A percentile compares a stretch with the other conserved stretches of the same genome.
Conservation (phyloP, 2,888 invertebrate species). For the Eucriotettix oculatus region DNA sequence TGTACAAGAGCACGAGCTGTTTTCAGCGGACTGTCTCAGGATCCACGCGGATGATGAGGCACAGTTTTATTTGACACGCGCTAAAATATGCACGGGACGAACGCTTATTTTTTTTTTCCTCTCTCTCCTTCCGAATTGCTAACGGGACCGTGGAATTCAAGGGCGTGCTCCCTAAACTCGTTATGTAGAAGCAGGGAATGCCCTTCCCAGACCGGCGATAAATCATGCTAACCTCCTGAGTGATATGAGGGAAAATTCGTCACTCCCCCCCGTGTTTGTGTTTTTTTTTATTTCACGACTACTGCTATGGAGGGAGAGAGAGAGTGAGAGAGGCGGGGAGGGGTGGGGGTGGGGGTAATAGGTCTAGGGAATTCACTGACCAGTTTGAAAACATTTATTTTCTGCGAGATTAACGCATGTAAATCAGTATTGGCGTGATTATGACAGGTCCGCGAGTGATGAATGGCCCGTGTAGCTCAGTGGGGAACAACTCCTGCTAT, state of each 20-base stretch:
- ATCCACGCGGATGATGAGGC: too few relatives aligned
- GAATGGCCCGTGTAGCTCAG: too few relatives aligned
- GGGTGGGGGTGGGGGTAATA: not conserved
- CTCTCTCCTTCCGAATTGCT: not conserved
- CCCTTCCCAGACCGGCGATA: not conserved
- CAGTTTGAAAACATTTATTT: not conserved
- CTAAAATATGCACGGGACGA: not conserved
- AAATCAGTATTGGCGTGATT: too few relatives aligned
- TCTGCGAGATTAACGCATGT: not conserved
- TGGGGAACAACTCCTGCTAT: too few relatives aligned
- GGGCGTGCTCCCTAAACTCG: not conserved
- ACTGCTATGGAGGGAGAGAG: too few relatives aligned
- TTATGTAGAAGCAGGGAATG: not conserved
- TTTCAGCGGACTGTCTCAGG: too few relatives aligned
- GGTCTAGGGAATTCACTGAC: not conserved
- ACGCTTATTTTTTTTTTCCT: not conserved
- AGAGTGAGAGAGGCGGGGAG: not conserved
- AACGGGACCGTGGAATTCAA: not conserved
- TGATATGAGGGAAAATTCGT: not conserved
- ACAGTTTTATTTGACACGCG: not conserved
- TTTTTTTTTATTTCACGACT: not conserved
- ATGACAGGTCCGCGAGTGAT: too few relatives aligned
- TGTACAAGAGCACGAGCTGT: too few relatives aligned
- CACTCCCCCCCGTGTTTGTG: not conserved
- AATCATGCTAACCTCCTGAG: not conserved